phyloP scores from a whole-genome alignment of 2,888 invertebrate genomes.

The Acrobasis repandana region DNA sequence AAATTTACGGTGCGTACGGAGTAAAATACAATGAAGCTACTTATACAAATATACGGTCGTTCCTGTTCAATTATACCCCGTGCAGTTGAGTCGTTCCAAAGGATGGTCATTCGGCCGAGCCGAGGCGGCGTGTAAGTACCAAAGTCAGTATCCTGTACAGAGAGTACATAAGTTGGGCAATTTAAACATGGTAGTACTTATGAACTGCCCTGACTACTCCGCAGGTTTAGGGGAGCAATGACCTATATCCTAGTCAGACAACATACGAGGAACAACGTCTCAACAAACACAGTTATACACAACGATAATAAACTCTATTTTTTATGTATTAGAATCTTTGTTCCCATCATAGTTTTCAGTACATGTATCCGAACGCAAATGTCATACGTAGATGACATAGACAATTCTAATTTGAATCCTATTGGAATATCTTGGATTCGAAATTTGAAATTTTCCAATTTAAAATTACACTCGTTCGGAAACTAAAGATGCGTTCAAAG shows the following conservation, averaged over 20 bases:
- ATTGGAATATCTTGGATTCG: constrained; percentile 43
- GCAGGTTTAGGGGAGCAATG: constrained; percentile 82
- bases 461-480: constrained; percentile 44
- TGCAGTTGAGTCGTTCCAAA: constrained; percentile 46
- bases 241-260: constrained; percentile 79
- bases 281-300: constrained; percentile 51
- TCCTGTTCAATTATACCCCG: constrained; percentile 23
- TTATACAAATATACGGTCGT: constrained; percentile 19
- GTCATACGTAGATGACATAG: constrained; percentile 58
- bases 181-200: constrained; percentile 80
- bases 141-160: constrained; percentile 69
- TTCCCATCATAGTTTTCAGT: constrained; percentile 70
- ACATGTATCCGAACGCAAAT: constrained; percentile 50
- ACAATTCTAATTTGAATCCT: constrained; percentile 56
- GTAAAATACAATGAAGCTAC: constrained; percentile 18
- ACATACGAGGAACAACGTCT: constrained; percentile 57
- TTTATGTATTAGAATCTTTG: constrained; percentile 70
- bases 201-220: constrained; percentile 78
- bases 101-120: constrained; percentile 61
- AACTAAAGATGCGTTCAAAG: constrained; percentile 44
- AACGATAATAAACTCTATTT: constrained; percentile 75
- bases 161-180: constrained; percentile 78
- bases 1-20: constrained; percentile 10
- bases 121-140: constrained; percentile 47
- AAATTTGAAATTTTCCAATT: constrained; percentile 42